Evolutionary conservation across 2,797 vertebrate species (phyloP), one percentile per base, ranked within the genome.

Genomic region (Ceryle rudis): DNA sequence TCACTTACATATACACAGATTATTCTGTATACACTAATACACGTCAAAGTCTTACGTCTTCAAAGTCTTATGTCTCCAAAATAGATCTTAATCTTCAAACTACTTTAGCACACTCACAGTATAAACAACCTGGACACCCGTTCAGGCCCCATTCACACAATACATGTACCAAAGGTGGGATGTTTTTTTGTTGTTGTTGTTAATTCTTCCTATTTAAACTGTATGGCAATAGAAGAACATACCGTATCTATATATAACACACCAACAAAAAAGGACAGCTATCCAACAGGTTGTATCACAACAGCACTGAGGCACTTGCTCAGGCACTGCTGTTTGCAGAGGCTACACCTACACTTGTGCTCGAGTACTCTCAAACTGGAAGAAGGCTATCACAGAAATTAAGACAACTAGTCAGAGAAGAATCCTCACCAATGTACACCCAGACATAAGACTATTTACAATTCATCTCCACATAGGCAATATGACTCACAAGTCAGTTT

Each of bases 321-420:
- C 5, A 54, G 37, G 29, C 29, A 10, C 0, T n/a, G 65, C 28
- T 60, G 2, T 25, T 79, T 0, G 1, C 2, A 0, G 25, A 33
- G 15, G 23, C 47, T 29, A 42, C 6, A 52, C 12, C 22, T n/a
- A 42, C 3, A 0, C 11, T 2, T 6, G 0, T 5, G 6, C 2
- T 46, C 5, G 12, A 51, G 41, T 20, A 29, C n/a, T 29, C 42
- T 75, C 21, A 10, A 44, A 33, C 15, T 78, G 31, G 33, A 89
- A 5, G 18, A 39, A 57, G 23, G 15, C 39, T 70, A 15, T 16
- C 55, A 75, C 7, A 75, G 29, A 75, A 79, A 80, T 31, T 2
- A 62, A 35, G 29, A 62, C 0, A 7, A 35, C 44, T 19, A 66
- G 15, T 23, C 42, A 93, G 18, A 69, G 37, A 51, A 89, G 33